A percentile compares a stretch with the other conserved stretches of the same genome.
phyloP scores from a whole-genome alignment of 2,888 invertebrate species.

The Noctua comes region DNA sequence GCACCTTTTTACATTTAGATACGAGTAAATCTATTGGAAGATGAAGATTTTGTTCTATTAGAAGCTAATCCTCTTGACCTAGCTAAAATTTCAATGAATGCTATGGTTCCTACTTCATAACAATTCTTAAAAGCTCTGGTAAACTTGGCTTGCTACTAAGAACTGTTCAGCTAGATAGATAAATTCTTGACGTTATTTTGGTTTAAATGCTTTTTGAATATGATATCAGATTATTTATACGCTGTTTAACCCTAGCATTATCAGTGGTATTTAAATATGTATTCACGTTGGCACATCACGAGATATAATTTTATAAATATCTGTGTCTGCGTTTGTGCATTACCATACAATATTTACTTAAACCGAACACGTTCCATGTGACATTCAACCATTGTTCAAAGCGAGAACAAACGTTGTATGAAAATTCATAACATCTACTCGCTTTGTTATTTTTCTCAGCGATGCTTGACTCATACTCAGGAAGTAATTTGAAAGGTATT shows the following conservation, averaged over 20 bases:
- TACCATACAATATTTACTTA: conserved; percentile 13
- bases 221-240: not conserved
- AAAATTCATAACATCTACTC: conserved; percentile 59
- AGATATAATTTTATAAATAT: conserved; percentile 2
- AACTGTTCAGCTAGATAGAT: not conserved
- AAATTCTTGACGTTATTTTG: not conserved
- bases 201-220: not conserved
- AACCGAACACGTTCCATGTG: conserved; percentile 51
- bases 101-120: not conserved
- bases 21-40: not conserved
- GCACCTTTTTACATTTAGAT: not conserved
- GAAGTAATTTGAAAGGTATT: conserved; percentile 32
- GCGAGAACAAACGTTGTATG: conserved; percentile 61
- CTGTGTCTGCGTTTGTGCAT: conserved; percentile 2
- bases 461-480: conserved; percentile 8
- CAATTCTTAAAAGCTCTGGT: not conserved
- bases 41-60: not conserved
- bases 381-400: conserved; percentile 63
- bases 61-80: not conserved
- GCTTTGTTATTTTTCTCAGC: conserved; percentile 31
- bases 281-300: conserved; percentile 1
- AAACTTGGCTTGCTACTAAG: not conserved
- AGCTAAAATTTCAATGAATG: not conserved
- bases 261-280: not conserved
- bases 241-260: not conserved